Evolutionary conservation across 2,888 invertebrate genomes (phyloP), one percentile per base, ranked within the genome.

Genomic region (Drosophila atripex): DNA sequence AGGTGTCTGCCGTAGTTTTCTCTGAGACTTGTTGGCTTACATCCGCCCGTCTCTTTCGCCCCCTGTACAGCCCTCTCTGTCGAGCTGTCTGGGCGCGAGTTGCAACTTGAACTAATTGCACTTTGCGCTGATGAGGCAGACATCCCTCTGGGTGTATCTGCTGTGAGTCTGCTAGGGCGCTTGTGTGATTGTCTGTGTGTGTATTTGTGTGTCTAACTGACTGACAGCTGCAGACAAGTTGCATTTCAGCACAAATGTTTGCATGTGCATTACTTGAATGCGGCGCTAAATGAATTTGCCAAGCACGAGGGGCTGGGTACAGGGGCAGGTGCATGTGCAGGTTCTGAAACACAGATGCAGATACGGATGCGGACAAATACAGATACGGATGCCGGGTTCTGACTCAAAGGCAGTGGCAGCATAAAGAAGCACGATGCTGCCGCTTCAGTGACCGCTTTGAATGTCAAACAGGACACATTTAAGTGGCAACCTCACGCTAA

Each of bases 181-280:
- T 7, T 45, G 52, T 46, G 45, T n/a, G 21, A 45, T 18, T 54
- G 59, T 25, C n/a, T 52, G 45, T 50, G 18, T 56, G 52, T 38
- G 51, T 63, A 50, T 55, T 58, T 64, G 64, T 64, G 60, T 61
- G 58, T 75, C 70, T 79, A 72, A 73, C 86, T 77, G 80, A 83
- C 80, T 83, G 84, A 78, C 86, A 85, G 82, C 78, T 87, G 84
- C 82, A 84, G 84, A 84, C 84, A 84, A 85, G 79, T 77, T 87
- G 88, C 88, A 87, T 85, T 84, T 87, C 77, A 82, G 86, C 88
- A 85, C 86, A 84, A 84, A 85, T 85, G 84, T 82, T 85, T 87
- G 83, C 88, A 77, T 85, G 83, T 66, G 75, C 71, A 65, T 71
- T 75, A 66, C 70, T 66, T 73, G 70, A 73, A 71, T 77, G 79